A percentile compares a stretch with the other conserved stretches of the same genome.
Conservation (phyloP, 2,113 vertebrate species). For the Cryptotis parvus region DNA sequence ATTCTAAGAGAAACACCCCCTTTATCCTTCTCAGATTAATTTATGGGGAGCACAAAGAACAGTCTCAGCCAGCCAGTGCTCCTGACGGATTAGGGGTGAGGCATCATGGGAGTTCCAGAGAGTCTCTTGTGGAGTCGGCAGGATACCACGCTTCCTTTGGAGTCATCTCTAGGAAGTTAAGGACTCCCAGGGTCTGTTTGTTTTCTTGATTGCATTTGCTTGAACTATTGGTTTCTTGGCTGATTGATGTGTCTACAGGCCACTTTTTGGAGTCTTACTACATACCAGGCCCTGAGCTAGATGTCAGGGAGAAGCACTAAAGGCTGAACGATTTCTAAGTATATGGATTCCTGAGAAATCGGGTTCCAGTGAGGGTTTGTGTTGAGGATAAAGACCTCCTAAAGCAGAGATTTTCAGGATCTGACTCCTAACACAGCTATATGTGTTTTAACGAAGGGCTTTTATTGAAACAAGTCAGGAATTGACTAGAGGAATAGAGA, state of each 20-base stretch:
- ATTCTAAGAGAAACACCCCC: not conserved
- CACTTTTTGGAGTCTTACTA: not conserved
- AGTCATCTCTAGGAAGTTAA: not conserved
- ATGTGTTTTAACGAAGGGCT: not conserved
- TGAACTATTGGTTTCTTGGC: not conserved
- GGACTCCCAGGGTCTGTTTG: not conserved
- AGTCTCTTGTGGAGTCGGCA: not conserved
- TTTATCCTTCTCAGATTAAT: not conserved
- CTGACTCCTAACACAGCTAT: not conserved
- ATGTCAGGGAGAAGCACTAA: not conserved
- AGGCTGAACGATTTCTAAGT: not conserved
- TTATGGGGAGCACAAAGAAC: not conserved
- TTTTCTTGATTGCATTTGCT: not conserved
- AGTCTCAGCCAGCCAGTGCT: not conserved
- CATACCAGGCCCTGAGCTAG: not conserved
- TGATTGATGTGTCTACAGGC: not conserved
- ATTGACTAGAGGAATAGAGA: not conserved
- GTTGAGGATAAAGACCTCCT: not conserved
- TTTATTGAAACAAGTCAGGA: not conserved
- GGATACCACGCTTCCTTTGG: not conserved
- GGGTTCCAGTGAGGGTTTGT: not conserved
- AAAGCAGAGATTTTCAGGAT: not conserved
- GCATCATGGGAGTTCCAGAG: not conserved
- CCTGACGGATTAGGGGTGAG: constrained; percentile 20
- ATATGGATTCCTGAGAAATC: constrained; percentile 28